A percentile compares a stretch with the other conserved stretches of the same genome.
Evolutionary conservation across 1,140 invertebrate genomes (phyloP).

Genomic region (Dendroctonus valens): DNA sequence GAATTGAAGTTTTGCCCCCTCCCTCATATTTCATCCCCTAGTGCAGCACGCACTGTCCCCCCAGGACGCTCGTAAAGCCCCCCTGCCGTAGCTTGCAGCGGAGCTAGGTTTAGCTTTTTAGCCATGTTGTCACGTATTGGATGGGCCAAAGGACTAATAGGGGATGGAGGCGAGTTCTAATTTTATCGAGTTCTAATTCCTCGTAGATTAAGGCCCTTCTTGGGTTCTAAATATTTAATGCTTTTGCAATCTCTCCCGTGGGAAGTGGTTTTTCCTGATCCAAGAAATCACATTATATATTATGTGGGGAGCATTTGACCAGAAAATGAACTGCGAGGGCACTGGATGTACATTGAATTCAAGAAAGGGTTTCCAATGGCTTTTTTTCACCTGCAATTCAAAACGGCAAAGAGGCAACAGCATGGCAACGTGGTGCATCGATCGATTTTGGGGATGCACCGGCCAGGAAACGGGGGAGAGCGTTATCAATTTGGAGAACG

Average conservation of each 20-base stretch:
- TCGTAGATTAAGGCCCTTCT: too few species aligned
- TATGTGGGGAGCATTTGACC: background rate
- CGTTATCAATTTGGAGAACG: slow-evolving; percentile 25
- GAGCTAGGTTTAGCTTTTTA: slow-evolving; percentile 6
- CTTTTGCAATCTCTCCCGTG: background rate
- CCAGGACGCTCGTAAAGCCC: slow-evolving; percentile 14
- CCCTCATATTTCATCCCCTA: slow-evolving; percentile 23
- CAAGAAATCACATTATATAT: background rate
- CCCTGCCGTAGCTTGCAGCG: slow-evolving; percentile 6
- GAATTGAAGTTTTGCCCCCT: slow-evolving; percentile 32
- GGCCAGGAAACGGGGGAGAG: slow-evolving; percentile 5
- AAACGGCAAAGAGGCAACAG: background rate
- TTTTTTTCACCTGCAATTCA: too few species aligned
- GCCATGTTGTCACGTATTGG: too few species aligned
- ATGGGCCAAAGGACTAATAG: too few species aligned
- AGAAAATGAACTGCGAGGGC: too few species aligned
- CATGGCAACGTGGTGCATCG: slow-evolving; percentile 7
- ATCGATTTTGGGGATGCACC: slow-evolving; percentile 15
- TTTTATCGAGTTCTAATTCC: too few species aligned
- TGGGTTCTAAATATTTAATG: background rate
- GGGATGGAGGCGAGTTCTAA: too few species aligned
- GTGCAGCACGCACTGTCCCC: slow-evolving; percentile 18
- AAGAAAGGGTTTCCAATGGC: too few species aligned
- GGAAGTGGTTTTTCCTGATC: background rate
- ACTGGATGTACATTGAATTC: too few species aligned